Base-by-base conservation (phyloP, 2,888 invertebrate genomes). In the Leptarthrus brevirostris region DNA sequence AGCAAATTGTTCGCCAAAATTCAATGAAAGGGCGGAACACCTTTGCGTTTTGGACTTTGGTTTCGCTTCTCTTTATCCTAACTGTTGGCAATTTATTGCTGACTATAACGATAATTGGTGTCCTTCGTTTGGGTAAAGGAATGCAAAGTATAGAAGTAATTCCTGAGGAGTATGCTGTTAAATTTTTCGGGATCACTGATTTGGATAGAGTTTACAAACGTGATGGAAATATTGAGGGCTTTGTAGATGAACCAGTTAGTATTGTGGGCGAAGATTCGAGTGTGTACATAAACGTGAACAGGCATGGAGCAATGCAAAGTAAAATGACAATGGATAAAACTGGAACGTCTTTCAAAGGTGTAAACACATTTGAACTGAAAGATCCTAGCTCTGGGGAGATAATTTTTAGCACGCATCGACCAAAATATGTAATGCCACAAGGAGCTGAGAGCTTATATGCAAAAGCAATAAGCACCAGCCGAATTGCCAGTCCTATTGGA, bases 101-200 rank as follows among this genome's bases (percentile, higher is more conserved):
- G 2, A 95, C 94, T 0, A 88, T 94, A 47, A 92, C 92, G 0
- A 93, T 96, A 70, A 88, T 95, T 73, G 91, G 92, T 5, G 94
- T 95, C 0, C 83, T 96, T 52, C 87, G 92, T 74, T 87, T 96
- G 74, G 94, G 94, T 0, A 90, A 90, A 81, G 94, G 94, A 5
- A 92, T 95, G 89, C 93, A 95, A 81, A 93, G 93, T 78, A 88
- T 96, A 84, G 95, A 96, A 83, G 87, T 95, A 56, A 88, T 94
- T 74, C 89, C 91, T 0, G 91, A 92, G 70, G 89, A 91, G 75
- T 89, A 90, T 75, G 87, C 92, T 0, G 86, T 94, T 0, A 95
- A 94, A 81, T 92, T 95, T 81, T 92, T 90, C 76, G 95, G 95
- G 0, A 86, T 88, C 52, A 89, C 92, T 0, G 92, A 94, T 81